Percentiles rank a stretch among this genome's conserved stretches.
These are phyloP conservation scores for Sebastes iracundus DNA, from an alignment of 2,797 vertebrate species.

Conservation along the genomic window DNA sequence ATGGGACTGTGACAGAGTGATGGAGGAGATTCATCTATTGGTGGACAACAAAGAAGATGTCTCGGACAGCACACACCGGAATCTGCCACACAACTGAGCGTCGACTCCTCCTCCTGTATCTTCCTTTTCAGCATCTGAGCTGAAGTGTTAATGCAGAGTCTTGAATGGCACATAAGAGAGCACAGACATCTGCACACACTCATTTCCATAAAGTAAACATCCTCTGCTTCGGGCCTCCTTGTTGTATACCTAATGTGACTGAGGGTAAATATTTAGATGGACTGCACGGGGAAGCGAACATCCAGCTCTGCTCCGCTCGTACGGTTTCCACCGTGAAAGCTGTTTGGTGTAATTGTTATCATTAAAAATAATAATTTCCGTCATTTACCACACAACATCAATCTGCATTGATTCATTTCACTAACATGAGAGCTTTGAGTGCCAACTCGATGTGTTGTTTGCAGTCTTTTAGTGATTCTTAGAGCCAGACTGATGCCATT, in stretches of 20 bases:
- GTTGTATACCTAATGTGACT: background rate
- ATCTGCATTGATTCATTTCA: background rate
- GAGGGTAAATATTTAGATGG: constrained; percentile 24
- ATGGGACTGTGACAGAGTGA: background rate
- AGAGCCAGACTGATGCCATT: background rate
- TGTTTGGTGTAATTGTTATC: background rate
- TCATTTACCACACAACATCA: background rate
- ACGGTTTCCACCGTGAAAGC: background rate
- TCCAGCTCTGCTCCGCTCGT: background rate
- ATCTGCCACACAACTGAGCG: background rate
- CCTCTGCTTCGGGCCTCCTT: background rate
- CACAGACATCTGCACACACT: background rate
- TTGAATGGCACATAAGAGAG: background rate
- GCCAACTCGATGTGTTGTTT: background rate
- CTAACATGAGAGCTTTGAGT: background rate
- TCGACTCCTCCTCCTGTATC: background rate
- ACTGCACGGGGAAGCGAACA: background rate
- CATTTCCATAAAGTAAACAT: constrained; percentile 28
- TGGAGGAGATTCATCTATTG: background rate
- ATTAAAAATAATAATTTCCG: background rate
- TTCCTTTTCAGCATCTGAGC: background rate
- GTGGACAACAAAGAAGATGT: background rate
- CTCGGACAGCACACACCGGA: background rate
- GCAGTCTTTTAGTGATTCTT: background rate
- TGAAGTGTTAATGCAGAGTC: background rate